Percentiles rank a stretch among this genome's conserved stretches.
These are phyloP conservation scores for Menura novaehollandiae DNA, from an alignment of 2,113 vertebrate genomes.

Conservation along the genomic window DNA sequence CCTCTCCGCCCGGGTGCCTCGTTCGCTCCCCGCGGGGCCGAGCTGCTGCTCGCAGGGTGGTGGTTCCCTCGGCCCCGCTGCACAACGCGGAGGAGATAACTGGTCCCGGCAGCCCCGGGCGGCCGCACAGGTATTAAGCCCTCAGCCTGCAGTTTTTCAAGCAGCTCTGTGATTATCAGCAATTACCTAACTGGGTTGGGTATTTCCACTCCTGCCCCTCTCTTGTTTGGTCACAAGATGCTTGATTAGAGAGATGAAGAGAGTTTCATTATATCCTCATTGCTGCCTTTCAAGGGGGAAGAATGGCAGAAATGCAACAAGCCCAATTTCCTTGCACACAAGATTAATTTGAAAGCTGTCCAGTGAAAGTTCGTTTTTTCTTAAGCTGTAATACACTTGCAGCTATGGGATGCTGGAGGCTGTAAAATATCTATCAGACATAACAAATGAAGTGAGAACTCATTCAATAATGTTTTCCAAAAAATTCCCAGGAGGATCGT, in stretches of 20 bases:
- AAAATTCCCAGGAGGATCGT: neutral
- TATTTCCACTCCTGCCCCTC: conserved; percentile 42
- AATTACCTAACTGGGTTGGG: conserved; percentile 19
- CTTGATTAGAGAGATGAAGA: conserved; percentile 43
- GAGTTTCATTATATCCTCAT: conserved; percentile 15
- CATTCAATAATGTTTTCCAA: neutral
- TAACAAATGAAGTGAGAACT: neutral
- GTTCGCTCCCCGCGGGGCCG: neutral
- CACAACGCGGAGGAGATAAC: conserved; percentile 9
- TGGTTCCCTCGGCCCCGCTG: neutral
- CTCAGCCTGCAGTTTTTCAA: neutral
- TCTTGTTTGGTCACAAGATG: conserved; percentile 32
- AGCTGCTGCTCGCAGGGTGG: neutral
- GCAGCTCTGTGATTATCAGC: conserved; percentile 24
- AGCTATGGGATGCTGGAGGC: neutral
- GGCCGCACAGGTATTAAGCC: neutral
- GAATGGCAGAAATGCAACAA: conserved; percentile 28
- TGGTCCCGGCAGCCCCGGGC: conserved; percentile 27
- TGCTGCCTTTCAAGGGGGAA: conserved; percentile 11
- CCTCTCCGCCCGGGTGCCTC: neutral
- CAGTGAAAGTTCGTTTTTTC: neutral
- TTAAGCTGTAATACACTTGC: neutral
- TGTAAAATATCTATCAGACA: neutral
- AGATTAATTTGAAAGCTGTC: conserved; percentile 9
- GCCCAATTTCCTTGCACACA: neutral